Evolutionary conservation across 2,113 vertebrate genomes (phyloP), one percentile per base, ranked within the genome.

Genomic region (Tragulus kanchil): DNA sequence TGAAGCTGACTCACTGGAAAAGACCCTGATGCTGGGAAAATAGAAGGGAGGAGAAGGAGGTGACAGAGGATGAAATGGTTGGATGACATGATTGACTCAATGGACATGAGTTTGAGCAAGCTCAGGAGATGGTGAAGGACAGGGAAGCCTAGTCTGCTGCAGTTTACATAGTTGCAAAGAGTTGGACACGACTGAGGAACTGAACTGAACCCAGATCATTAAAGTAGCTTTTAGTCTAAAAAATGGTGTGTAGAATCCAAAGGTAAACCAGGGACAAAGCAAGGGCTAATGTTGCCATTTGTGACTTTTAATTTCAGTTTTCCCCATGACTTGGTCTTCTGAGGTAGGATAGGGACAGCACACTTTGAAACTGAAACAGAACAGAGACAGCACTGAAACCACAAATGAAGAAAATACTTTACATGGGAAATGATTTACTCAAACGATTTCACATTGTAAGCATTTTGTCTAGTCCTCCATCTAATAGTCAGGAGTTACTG

Each of bases 221-320:
- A 93, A 84, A 93, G 81, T 9, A 84, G 31, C 10, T 85, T 92
- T 42, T 42, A 17, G 54, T 6, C 64, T 69, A 65, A 94, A n/a
- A 94, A 89, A 50, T 65, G 42, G 21, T 16, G 14, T 19, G 3
- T 10, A 36, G 42, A 77, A 85, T 36, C 11, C 61, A 93, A 96
- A 97, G 25, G 45, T 54, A 89, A 58, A 73, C 16, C 36, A 88
- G 23, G 42, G n/a, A 89, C 25, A 93, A 71, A 71, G 54, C 31
- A 73, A 89, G n/a, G 13, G 14, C 6, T 81, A 54, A 31, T 26
- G 36, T 5, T 50, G 54, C 15, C 16, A 50, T 84, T 81, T 31
- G 8, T 26, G 28, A 42, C 71, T 87, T 8, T 90, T 81, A n/a
- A 79, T 92, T 95, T 86, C 61, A 86, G 0, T 89, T 83, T 94